These are phyloP conservation scores for Sporophila hypoxantha DNA, from an alignment of 2,113 vertebrate species.

Conservation along the genomic window DNA sequence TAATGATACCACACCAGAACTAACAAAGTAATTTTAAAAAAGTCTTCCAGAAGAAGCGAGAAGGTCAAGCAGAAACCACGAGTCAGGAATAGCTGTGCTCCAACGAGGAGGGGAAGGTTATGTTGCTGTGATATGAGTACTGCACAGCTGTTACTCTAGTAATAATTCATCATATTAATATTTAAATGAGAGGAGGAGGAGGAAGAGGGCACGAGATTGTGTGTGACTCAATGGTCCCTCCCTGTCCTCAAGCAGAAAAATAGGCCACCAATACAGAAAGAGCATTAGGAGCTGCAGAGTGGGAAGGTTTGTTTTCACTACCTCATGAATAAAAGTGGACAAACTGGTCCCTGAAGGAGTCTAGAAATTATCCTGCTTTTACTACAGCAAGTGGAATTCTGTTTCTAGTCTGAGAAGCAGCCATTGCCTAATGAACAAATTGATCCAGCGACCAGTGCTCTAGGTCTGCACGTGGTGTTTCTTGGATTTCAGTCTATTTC, in stretches of 20 bases:
- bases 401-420: neutral
- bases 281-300: conserved; percentile 2
- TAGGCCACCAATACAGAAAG: conserved; percentile 23
- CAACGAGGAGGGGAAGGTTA: conserved; percentile 47
- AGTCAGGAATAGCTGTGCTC: conserved; percentile 62
- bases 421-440: neutral
- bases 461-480: neutral
- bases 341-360: neutral
- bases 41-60: conserved; percentile 30
- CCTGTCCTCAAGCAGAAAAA: conserved; percentile 41
- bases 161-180: conserved; percentile 65
- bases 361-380: neutral
- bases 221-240: conserved; percentile 30
- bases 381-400: neutral
- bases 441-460: neutral
- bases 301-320: conserved; percentile 18
- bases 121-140: conserved; percentile 54
- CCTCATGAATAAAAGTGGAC: conserved; percentile 5
- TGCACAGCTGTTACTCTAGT: conserved; percentile 63
- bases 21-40: conserved; percentile 28
- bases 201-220: neutral
- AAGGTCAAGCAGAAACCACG: conserved; percentile 36
- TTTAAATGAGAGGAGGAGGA: conserved; percentile 60
- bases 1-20: conserved; percentile 33
- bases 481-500: neutral